Evolutionary conservation across 2,797 vertebrate genomes (phyloP), one percentile per base, ranked within the genome.

Genomic region (Mycteria americana): DNA sequence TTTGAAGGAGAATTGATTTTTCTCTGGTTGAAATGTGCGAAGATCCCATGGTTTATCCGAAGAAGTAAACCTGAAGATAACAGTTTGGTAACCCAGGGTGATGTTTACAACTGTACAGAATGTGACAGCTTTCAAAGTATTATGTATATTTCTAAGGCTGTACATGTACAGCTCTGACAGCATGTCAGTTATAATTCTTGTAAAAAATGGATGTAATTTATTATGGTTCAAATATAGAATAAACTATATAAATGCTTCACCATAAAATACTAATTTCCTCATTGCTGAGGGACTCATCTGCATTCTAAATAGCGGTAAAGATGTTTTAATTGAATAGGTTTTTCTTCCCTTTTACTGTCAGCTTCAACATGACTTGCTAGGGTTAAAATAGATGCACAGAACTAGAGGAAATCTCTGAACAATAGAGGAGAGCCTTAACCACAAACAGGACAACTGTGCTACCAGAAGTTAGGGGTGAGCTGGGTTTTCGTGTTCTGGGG

Each of bases 71-170:
- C 92, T 82, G 96, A 97, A 97, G 91, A 91, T 94, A 98, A 97
- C 96, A 97, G 89, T 97, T 97, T 97, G 94, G 96, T 97, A 98
- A 98, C 97, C 64, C 91, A 97, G 95, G 92, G 82, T 98, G 97
- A 98, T 98, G 97, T 98, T 98, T 98, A 98, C 97, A 97, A 95
- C 84, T 93, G 96, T 97, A 98, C 97, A 48, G 96, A 97, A 97
- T 94, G 96, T 98, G 98, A 98, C 98, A 98, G 98, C 97, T 98
- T 98, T 98, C 98, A 98, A 98, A 98, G 97, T 96, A 97, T 98
- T 98, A 97, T 97, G 97, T 98, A 93, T 98, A 97, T 98, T 97
- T 98, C 96, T 88, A 93, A 93, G 92, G 95, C 94, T 97, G 95
- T 95, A 97, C 97, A 94, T 97, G 97, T 96, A 96, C 91, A 97